Conservation (phyloP, 2,797 vertebrate species). For the Catostomus latipinnis region DNA sequence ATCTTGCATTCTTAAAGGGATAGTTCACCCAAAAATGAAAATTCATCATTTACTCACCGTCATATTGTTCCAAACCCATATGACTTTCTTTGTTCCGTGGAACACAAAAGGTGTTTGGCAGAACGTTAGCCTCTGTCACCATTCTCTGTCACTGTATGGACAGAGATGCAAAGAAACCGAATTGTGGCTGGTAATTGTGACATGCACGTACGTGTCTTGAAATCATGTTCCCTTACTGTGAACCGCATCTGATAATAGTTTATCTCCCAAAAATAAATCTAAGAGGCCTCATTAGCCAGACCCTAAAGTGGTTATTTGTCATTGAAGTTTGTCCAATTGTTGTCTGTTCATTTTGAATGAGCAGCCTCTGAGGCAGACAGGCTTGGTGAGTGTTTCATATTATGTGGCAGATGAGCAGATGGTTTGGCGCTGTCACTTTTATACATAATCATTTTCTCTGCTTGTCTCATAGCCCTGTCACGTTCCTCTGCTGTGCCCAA, state of each 20-base stretch:
- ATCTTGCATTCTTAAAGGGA: too few relatives aligned
- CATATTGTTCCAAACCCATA: too few relatives aligned
- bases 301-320: constrained; percentile 7
- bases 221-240: neutral
- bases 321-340: constrained; percentile 37
- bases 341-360: constrained; percentile 27
- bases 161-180: too few relatives aligned
- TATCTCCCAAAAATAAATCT: neutral
- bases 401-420: constrained; percentile 46
- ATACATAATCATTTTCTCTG: constrained; percentile 43
- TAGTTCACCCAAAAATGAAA: too few relatives aligned
- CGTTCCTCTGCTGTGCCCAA: constrained; percentile 15
- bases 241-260: constrained; percentile 17
- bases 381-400: constrained; percentile 26
- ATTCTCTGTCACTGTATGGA: too few relatives aligned
- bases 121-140: too few relatives aligned
- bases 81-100: too few relatives aligned
- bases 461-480: constrained; percentile 33
- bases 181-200: too few relatives aligned
- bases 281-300: neutral
- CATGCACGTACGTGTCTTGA: neutral
- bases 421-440: constrained; percentile 47
- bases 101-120: too few relatives aligned
- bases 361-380: constrained; percentile 16
- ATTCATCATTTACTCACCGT: too few relatives aligned